Base-by-base conservation (phyloP, 2,113 vertebrate genomes). In the Hiodon tergisus region DNA sequence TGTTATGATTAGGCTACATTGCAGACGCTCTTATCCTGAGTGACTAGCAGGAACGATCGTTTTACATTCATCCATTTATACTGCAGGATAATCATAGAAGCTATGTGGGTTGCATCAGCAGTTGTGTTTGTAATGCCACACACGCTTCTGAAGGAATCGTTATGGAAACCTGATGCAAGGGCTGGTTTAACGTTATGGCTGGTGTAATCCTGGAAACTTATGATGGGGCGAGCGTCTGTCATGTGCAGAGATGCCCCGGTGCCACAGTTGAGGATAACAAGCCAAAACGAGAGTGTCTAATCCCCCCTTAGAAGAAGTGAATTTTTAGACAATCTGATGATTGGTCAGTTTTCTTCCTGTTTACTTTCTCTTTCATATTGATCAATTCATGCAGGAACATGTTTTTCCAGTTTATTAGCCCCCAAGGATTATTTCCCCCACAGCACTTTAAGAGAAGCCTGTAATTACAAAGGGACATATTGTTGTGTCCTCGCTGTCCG, bases 231-330 rank as follows among this genome's bases (percentile, higher is more conserved):
- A 66, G 17, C 63, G 31, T 11, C 3, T 7, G 63, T 48, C 8
- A 4, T 46, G 3, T 14, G 14, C 6, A 14, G 67, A 4, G 1
- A 14, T 7, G 71, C 48, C 59, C 62, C 71, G 11, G 48, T 50
- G 46, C 58, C 59, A 16, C 46, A 62, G 57, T 73, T n/a, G n/a
- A 17, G 6, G 71, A 52, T 54, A 74, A 54, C 72, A 74, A 66
- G 72, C 66, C 72, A 47, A 16, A 66, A 57, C 72, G 11, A 62
- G 2, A 31, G 31, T 2, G 31, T 31, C 31, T 31, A 31, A 31
- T 31, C 31, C 31, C 31, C 31, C 31, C 31, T 31, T 31, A 31
- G 31, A 2, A 57, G 5, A 57, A 10, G 54, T 57, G 54, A 57
- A 10, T 66, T 66, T 66, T 47, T 7, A 46, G 31, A 11, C 11